phyloP scores from a whole-genome alignment of 2,113 vertebrate species.

The Glareola pratincola region DNA sequence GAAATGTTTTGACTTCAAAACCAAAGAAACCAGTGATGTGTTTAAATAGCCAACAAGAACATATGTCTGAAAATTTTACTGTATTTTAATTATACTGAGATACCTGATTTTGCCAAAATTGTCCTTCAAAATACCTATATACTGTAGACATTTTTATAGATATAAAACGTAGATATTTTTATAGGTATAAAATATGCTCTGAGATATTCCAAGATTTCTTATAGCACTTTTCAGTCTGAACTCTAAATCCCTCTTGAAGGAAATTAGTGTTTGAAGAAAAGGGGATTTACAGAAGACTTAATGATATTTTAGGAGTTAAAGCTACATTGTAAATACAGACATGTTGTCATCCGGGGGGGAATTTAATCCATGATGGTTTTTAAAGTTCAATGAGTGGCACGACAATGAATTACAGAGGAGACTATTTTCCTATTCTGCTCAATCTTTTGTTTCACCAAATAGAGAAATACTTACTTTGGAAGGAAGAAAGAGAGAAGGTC shows the following conservation, averaged over 20 bases:
- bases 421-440: background rate
- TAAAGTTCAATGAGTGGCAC: background rate
- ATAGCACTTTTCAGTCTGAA: background rate
- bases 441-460: background rate
- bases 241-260: background rate
- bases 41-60: background rate
- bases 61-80: background rate
- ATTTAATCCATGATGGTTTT: background rate
- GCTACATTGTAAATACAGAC: background rate
- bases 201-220: background rate
- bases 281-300: background rate
- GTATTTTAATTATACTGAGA: background rate
- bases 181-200: background rate
- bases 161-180: background rate
- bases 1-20: background rate
- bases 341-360: background rate
- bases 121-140: background rate
- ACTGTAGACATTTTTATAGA: background rate
- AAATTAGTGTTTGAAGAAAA: conserved; percentile 10
- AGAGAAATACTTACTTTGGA: background rate
- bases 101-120: background rate
- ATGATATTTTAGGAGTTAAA: background rate
- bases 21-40: background rate
- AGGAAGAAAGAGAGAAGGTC: background rate
- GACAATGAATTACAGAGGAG: background rate